Evolutionary conservation across 2,797 vertebrate genomes (phyloP).

Genomic region (Arctocebus calabarensis): DNA sequence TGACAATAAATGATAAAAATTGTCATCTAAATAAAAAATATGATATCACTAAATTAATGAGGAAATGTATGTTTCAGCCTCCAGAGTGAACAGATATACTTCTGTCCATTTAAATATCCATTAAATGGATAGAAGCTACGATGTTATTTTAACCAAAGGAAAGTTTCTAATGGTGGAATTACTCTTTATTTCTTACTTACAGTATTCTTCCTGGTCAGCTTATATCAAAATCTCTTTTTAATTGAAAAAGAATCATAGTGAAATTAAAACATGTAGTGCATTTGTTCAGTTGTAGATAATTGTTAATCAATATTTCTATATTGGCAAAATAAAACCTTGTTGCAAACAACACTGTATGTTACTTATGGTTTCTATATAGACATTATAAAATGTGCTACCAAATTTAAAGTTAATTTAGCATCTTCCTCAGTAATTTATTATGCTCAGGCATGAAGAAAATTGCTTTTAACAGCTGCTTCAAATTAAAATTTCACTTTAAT

Average conservation of each 20-base stretch:
- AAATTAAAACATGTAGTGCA: neutral
- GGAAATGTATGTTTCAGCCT: neutral
- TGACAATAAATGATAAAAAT: neutral
- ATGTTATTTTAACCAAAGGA: slow-evolving; percentile 27
- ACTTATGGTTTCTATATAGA: neutral
- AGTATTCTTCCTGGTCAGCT: neutral
- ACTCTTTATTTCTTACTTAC: neutral
- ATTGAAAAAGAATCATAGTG: slow-evolving; percentile 11
- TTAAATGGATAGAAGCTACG: slow-evolving; percentile 11
- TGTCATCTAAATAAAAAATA: neutral
- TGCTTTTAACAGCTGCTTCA: neutral
- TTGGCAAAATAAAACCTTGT: neutral
- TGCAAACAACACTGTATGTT: neutral
- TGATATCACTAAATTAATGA: neutral
- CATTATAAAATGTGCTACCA: neutral
- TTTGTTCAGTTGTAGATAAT: neutral
- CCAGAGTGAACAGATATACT: neutral
- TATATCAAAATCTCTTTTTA: neutral
- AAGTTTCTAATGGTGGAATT: neutral
- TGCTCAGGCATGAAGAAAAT: neutral
- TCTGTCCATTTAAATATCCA: neutral
- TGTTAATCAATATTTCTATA: neutral
- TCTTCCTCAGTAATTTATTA: slow-evolving; percentile 24
- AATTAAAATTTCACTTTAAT: slow-evolving; percentile 12
- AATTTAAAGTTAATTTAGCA: neutral